Percentiles rank a stretch among this genome's conserved stretches.
phyloP scores from a whole-genome alignment of 2,888 invertebrate species.

The Leptopilina drosophilae region DNA sequence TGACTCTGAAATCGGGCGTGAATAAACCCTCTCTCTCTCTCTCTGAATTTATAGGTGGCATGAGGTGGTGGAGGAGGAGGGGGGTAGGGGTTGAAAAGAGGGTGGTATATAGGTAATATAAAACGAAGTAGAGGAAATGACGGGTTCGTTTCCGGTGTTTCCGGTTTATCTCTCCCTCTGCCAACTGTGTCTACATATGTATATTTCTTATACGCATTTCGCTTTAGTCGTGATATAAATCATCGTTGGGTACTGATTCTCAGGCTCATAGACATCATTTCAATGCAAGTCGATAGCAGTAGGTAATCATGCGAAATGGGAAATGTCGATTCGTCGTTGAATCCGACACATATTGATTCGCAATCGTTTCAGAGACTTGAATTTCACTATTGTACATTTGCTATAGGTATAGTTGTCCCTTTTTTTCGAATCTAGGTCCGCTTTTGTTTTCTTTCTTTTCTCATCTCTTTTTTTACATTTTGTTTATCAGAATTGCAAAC shows the following conservation, averaged over 20 bases:
- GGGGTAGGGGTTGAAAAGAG: too few relatives aligned
- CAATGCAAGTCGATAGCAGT: slow-evolving; percentile 33
- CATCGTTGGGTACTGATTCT: slow-evolving; percentile 18
- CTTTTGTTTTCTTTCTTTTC: background rate
- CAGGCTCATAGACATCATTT: slow-evolving; percentile 31
- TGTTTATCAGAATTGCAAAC: too few relatives aligned
- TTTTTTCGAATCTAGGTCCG: background rate
- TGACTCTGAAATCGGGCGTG: slow-evolving; percentile 24
- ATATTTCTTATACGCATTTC: slow-evolving; percentile 23
- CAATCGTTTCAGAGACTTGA: background rate
- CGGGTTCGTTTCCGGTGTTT: slow-evolving; percentile 29
- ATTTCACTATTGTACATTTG: background rate
- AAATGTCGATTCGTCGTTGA: slow-evolving; percentile 20
- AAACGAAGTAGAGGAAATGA: slow-evolving; percentile 31
- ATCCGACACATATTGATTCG: slow-evolving; percentile 22
- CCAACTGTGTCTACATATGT: slow-evolving; percentile 8
- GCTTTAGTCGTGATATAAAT: slow-evolving; percentile 30
- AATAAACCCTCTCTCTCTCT: background rate
- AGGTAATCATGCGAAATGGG: slow-evolving; percentile 32
- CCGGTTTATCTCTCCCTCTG: slow-evolving; percentile 33
- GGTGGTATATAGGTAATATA: slow-evolving; percentile 6
- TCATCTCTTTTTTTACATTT: background rate
- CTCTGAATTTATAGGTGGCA: background rate
- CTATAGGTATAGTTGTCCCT: background rate
- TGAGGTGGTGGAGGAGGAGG: too few relatives aligned